These are phyloP conservation scores for Tachysurus fulvidraco DNA, from an alignment of 2,113 vertebrate genomes.

Conservation along the genomic window DNA sequence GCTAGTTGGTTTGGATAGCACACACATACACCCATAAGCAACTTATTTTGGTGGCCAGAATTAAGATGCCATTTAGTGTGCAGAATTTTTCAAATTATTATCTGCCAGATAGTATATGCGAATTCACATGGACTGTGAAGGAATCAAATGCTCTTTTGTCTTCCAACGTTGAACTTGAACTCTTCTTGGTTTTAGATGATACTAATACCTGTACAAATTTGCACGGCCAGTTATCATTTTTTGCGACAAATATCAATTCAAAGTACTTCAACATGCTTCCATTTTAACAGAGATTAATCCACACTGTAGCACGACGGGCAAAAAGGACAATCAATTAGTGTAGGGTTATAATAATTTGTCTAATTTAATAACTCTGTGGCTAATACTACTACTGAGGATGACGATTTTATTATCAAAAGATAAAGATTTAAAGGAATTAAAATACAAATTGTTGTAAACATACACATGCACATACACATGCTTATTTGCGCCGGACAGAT, in stretches of 20 bases:
- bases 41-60: background rate
- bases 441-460: background rate
- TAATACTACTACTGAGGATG: background rate
- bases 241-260: background rate
- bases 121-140: background rate
- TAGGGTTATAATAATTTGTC: background rate
- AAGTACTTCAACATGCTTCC: background rate
- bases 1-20: no score
- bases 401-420: background rate
- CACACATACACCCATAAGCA: background rate
- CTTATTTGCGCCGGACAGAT: slow-evolving; percentile 11
- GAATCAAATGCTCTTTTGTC: background rate
- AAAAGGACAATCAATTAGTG: background rate
- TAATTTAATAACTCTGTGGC: background rate
- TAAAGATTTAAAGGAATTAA: background rate
- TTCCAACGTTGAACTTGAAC: background rate
- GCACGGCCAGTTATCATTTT: background rate
- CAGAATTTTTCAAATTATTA: background rate
- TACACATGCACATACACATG: no score
- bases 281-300: background rate
- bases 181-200: background rate
- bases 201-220: background rate
- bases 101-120: background rate
- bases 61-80: background rate
- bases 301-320: background rate